phyloP scores from a whole-genome alignment of 2,113 vertebrate genomes.

The Sorex araneus region DNA sequence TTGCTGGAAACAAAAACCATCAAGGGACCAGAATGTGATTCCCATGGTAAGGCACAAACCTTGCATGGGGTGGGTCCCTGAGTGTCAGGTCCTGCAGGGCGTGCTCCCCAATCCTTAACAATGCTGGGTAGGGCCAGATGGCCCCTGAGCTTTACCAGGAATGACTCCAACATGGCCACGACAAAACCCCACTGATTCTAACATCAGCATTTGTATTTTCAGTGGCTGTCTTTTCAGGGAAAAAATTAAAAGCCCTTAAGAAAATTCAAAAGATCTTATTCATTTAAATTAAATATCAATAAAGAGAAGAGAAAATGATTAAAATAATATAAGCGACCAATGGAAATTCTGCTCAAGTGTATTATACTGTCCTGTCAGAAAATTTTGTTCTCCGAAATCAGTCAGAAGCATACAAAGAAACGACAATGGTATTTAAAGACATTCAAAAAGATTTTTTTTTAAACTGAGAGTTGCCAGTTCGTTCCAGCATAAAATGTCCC shows the following conservation, averaged over 20 bases:
- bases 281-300: slow-evolving; percentile 28
- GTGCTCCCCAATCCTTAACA: no score
- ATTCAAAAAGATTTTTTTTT: not conserved
- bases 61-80: no score
- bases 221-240: no score
- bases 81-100: no score
- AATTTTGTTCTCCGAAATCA: not conserved
- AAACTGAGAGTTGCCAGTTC: not conserved
- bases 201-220: no score
- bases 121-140: no score
- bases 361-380: not conserved
- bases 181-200: not conserved
- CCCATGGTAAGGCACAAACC: no score
- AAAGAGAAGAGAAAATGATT: slow-evolving; percentile 14
- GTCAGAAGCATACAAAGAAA: not conserved
- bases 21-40: no score
- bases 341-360: not conserved
- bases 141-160: no score
- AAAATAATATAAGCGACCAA: slow-evolving; percentile 21
- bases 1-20: no score
- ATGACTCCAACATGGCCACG: no score
- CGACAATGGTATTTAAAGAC: not conserved
- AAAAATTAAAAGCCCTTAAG: not conserved
- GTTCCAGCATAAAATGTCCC: not conserved
- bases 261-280: not conserved